These are phyloP conservation scores for Biston betularia DNA, from an alignment of 2,888 invertebrate species.

Conservation along the genomic window DNA sequence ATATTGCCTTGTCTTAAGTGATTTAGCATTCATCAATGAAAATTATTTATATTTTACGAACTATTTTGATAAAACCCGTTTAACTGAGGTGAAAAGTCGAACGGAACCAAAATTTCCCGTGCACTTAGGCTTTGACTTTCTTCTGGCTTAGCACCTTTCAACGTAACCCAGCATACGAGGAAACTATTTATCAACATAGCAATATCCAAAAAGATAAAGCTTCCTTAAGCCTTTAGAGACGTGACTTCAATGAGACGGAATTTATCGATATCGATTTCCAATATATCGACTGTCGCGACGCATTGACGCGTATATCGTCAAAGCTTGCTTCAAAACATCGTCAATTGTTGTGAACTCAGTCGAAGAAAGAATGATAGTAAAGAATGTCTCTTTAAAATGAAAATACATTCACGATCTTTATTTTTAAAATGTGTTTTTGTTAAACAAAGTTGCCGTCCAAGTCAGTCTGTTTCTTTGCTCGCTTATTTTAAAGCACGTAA, in stretches of 20 bases:
- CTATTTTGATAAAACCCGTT: no score
- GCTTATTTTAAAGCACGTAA: no score
- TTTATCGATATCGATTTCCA: constrained; percentile 25
- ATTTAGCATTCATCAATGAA: no score
- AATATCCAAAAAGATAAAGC: constrained; percentile 8
- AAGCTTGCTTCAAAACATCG: constrained; percentile 16
- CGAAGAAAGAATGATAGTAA: constrained; percentile 19
- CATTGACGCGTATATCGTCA: constrained; percentile 12
- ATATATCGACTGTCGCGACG: constrained; percentile 13
- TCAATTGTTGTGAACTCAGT: constrained; percentile 2
- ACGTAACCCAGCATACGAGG: background rate
- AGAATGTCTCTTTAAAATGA: background rate
- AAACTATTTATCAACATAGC: background rate
- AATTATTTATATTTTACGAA: no score
- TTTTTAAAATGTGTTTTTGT: background rate
- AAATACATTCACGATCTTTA: background rate
- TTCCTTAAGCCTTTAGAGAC: constrained; percentile 16
- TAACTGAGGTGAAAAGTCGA: no score
- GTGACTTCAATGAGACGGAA: constrained; percentile 20
- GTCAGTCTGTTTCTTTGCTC: no score
- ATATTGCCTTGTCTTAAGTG: no score
- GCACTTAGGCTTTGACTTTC: no score
- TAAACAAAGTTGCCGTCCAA: no score
- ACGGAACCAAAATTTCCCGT: no score
- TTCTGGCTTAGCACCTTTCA: no score